Conservation (phyloP, 1,140 invertebrate species). For the Marisa cornuarietis region DNA sequence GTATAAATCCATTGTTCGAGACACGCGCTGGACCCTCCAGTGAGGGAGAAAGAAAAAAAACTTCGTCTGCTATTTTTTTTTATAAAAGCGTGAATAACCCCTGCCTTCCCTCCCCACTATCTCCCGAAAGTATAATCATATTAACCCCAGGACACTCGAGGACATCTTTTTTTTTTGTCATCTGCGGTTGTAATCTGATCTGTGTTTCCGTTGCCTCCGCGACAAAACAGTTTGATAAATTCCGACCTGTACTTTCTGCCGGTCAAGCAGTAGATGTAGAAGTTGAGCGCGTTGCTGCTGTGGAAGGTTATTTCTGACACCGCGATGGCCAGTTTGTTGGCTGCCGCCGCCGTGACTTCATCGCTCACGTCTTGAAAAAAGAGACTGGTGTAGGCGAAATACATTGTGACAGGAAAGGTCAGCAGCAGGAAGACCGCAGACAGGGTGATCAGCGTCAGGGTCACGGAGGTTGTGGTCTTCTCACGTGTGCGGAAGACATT, state of each 20-base stretch:
- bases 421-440: background rate
- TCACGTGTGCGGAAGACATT: background rate
- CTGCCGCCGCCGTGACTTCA: background rate
- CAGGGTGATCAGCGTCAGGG: background rate
- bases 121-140: too few relatives aligned
- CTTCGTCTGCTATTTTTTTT: too few relatives aligned
- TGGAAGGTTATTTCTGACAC: background rate
- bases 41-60: too few relatives aligned
- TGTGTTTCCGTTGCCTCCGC: too few relatives aligned
- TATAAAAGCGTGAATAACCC: too few relatives aligned
- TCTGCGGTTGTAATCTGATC: too few relatives aligned
- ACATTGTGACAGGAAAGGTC: background rate
- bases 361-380: background rate
- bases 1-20: too few relatives aligned
- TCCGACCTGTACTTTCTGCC: background rate
- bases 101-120: too few relatives aligned
- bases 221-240: background rate
- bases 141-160: too few relatives aligned
- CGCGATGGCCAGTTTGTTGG: background rate
- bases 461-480: background rate
- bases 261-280: background rate
- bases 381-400: background rate
- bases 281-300: background rate
- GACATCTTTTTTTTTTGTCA: too few relatives aligned
- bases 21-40: too few relatives aligned